Evolutionary conservation across 1,140 invertebrate species (phyloP), one percentile per base, ranked within the genome.

Genomic region (Macrocentrus cingulum): DNA sequence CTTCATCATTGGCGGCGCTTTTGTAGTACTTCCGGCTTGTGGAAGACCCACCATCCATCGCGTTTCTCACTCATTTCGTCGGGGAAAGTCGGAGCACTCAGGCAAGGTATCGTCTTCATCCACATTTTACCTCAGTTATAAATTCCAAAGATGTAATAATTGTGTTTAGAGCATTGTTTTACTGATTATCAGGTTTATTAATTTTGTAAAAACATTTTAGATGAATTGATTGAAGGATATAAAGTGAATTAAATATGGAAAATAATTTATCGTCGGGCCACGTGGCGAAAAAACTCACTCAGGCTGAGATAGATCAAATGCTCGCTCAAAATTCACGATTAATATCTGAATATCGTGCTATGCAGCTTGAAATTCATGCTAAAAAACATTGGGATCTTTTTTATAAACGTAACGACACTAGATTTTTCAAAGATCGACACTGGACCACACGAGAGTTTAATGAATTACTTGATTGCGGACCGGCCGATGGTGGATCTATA

Each of bases 371-470:
- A 79, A 79, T 75, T 44, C 87, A 99, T 66, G 91, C 95, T 0
- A 88, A 89, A 68, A 91, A 92, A 63, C 88, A 98, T 75, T 99
- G 97, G 97, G 97, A 99, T 79, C 80, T 96, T 44, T 99, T 99
- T 79, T 99, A 99, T 72, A 97, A 98, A 79, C 80, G 94, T 60
- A 95, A 96, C 73, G 88, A 91, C 65, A 89, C 85, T 0, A 83
- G 88, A 64, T 99, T 99, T 72, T 99, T 98, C 73, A 95, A 95
- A 80, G 95, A 99, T 79, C 84, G 97, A 15, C 94, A 98, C 74
- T 99, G 97, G 97, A 98, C 94, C 2, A 91, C 87, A 51, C 82
- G 93, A 67, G 97, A 99, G 79, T 98, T 99, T 80, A 71, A 87
- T 63, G 95, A 98, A 74, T 79, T 99, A 11, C 52, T 82, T 13